Evolutionary conservation across 2,797 vertebrate genomes (phyloP).

Genomic region (Varecia variegata): DNA sequence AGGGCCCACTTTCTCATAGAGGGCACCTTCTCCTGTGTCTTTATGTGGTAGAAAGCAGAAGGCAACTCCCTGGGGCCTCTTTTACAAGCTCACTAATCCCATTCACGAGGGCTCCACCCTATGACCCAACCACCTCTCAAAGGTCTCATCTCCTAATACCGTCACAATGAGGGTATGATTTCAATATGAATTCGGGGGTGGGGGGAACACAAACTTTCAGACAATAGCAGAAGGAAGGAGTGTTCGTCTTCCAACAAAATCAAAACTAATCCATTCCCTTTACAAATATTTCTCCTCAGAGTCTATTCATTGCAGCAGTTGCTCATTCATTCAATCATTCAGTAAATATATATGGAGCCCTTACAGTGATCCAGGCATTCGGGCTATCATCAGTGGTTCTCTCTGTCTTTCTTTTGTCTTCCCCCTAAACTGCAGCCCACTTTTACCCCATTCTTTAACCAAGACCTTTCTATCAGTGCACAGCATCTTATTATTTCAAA

Average conservation of each 20-base stretch:
- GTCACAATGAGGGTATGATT: neutral
- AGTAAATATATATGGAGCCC: neutral
- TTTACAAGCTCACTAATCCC: neutral
- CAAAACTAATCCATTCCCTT: neutral
- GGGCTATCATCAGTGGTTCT: neutral
- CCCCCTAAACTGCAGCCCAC: neutral
- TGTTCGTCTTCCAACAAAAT: neutral
- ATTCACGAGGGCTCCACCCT: neutral
- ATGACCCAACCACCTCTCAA: neutral
- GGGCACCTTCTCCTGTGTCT: neutral
- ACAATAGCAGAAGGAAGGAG: neutral
- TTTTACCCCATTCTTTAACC: neutral
- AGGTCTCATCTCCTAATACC: neutral
- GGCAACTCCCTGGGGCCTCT: neutral
- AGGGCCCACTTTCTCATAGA: neutral
- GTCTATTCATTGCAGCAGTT: neutral
- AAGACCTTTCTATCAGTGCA: neutral
- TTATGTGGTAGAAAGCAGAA: neutral
- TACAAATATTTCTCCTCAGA: neutral
- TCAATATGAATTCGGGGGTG: neutral
- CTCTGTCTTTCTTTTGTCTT: neutral
- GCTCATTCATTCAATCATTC: neutral
- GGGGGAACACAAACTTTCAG: neutral
- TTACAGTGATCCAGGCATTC: neutral
- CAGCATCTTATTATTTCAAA: neutral